Evolutionary conservation across 2,113 vertebrate species (phyloP).

Genomic region (Bambusicola thoracicus): DNA sequence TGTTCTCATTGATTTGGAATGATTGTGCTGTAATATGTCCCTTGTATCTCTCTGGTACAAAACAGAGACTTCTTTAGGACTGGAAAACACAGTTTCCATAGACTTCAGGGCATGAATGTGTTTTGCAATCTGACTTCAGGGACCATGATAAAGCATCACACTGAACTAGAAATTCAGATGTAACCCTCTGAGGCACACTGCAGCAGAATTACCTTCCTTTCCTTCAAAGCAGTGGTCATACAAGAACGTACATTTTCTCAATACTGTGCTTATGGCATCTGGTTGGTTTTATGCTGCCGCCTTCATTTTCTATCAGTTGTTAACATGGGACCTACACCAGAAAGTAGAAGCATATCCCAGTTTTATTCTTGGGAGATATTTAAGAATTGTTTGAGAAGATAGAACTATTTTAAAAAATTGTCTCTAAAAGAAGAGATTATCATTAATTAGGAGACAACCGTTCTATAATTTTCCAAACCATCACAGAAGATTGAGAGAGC

Average conservation of each 20-base stretch:
- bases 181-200: neutral
- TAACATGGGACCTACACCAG: neutral
- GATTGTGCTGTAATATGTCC: neutral
- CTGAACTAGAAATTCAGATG: neutral
- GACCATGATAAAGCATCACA: neutral
- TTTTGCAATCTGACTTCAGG: conserved; percentile 2
- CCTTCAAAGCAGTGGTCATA: neutral
- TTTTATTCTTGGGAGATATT: neutral
- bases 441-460: neutral
- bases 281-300: neutral
- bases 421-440: neutral
- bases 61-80: neutral
- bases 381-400: neutral
- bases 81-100: neutral
- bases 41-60: neutral
- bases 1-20: neutral
- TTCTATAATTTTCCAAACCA: neutral
- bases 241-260: neutral
- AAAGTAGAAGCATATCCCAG: neutral
- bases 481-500: neutral
- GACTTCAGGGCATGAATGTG: neutral
- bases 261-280: neutral
- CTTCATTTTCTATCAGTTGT: neutral
- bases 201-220: neutral
- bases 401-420: neutral